Conservation (phyloP, 2,888 invertebrate genomes). For the Pristionchus maxplancki region DNA sequence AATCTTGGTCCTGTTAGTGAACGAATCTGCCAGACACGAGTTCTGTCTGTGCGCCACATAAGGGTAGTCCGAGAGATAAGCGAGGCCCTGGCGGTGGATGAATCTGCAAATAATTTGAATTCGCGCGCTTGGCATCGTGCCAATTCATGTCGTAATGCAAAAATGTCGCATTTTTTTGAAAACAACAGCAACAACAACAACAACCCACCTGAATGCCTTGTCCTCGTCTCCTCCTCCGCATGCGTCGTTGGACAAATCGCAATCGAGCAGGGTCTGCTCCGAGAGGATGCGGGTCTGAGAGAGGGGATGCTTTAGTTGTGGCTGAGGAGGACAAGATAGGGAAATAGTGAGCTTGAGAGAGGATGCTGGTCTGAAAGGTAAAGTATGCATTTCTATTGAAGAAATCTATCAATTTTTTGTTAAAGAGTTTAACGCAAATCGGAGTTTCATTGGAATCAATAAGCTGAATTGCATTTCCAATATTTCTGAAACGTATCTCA, state of each 20-base stretch:
- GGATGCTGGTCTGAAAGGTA: not conserved
- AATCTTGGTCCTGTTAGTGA: conserved; percentile 70
- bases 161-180: too few relatives aligned
- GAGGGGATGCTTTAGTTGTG: not conserved
- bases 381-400: too few relatives aligned
- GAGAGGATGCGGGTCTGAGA: conserved; percentile 56
- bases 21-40: conserved; percentile 62
- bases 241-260: conserved; percentile 78
- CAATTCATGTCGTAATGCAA: not conserved
- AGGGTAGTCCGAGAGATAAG: conserved; percentile 90
- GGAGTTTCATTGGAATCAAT: too few relatives aligned
- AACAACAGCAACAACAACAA: not conserved
- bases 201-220: conserved; percentile 79
- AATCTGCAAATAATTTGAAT: too few relatives aligned
- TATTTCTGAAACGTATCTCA: too few relatives aligned
- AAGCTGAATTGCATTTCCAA: too few relatives aligned
- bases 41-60: conserved; percentile 84
- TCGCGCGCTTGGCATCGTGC: not conserved
- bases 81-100: conserved; percentile 81
- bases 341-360: not conserved
- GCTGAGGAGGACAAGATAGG: not conserved
- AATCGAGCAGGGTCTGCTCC: conserved; percentile 76
- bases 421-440: too few relatives aligned
- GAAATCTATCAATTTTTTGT: too few relatives aligned
- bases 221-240: conserved; percentile 80